phyloP scores from a whole-genome alignment of 2,888 invertebrate genomes.

The Brenthis ino region DNA sequence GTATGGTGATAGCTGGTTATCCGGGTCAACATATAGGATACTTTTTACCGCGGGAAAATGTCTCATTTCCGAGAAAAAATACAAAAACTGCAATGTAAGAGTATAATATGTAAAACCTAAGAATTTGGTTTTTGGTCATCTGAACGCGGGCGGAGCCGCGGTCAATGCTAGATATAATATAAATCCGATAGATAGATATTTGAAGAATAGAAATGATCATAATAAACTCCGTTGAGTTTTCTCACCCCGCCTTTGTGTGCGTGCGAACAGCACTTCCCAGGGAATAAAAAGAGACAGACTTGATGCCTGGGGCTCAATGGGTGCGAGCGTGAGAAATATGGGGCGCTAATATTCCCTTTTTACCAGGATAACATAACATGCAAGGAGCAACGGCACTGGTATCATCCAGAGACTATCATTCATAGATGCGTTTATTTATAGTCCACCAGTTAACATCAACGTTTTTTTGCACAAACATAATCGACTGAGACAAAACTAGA shows the following conservation, averaged over 20 bases:
- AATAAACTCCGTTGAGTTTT: too few relatives aligned
- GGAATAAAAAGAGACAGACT: slow-evolving; percentile 59
- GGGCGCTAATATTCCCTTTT: slow-evolving; percentile 68
- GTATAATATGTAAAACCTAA: too few relatives aligned
- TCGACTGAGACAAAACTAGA: neutral
- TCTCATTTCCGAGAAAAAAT: too few relatives aligned
- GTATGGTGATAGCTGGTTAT: too few relatives aligned
- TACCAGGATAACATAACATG: slow-evolving; percentile 63
- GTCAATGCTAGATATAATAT: too few relatives aligned
- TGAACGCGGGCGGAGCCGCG: too few relatives aligned
- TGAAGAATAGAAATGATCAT: too few relatives aligned
- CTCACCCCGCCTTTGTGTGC: slow-evolving; percentile 37
- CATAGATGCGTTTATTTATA: slow-evolving; percentile 17
- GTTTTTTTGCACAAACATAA: neutral
- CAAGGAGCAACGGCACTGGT: slow-evolving; percentile 21
- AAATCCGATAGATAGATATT: too few relatives aligned
- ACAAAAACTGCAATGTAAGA: too few relatives aligned
- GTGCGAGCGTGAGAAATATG: slow-evolving; percentile 79
- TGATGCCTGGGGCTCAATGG: slow-evolving; percentile 61
- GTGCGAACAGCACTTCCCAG: slow-evolving; percentile 60
- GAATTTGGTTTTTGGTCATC: too few relatives aligned
- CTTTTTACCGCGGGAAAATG: too few relatives aligned
- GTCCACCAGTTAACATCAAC: slow-evolving; percentile 1
- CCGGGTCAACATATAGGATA: too few relatives aligned
- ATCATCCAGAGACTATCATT: slow-evolving; percentile 17